Percentiles rank a stretch among this genome's conserved stretches.
phyloP scores from a whole-genome alignment of 2,888 invertebrate genomes.

The Lepidocyrtinus sp. region DNA sequence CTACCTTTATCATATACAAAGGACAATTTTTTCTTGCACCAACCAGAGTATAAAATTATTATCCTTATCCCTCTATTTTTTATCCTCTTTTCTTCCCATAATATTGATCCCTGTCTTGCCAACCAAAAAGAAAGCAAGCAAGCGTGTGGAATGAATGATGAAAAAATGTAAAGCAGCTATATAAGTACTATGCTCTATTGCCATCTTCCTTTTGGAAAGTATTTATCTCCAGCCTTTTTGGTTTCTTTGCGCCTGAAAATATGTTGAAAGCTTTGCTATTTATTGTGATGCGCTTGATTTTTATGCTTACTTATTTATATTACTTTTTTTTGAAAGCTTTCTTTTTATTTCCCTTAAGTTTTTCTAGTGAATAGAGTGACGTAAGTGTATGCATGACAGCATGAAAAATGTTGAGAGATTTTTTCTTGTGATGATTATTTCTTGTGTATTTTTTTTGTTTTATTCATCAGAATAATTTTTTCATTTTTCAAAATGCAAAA shows the following conservation, averaged over 20 bases:
- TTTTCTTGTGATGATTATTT: not conserved
- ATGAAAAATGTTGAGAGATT: not conserved
- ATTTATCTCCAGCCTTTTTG: not conserved
- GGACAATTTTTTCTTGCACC: conserved; percentile 43
- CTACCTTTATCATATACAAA: conserved; percentile 36
- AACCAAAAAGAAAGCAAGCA: conserved; percentile 31
- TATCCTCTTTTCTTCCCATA: conserved; percentile 37
- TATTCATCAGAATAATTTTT: not conserved
- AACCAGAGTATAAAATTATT: conserved; percentile 20
- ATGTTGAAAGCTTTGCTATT: conserved; percentile 42
- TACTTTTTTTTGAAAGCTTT: conserved; percentile 48
- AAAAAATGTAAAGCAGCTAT: conserved; percentile 7
- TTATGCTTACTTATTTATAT: conserved; percentile 37
- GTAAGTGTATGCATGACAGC: not conserved
- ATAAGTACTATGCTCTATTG: not conserved
- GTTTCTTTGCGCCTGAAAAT: conserved; percentile 4
- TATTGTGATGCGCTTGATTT: conserved; percentile 46
- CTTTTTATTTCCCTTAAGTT: not conserved
- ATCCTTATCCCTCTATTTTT: conserved; percentile 41
- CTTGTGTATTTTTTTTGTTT: not conserved
- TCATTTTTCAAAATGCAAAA: not conserved
- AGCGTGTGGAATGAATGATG: conserved; percentile 61
- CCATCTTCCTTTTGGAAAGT: not conserved
- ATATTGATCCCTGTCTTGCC: conserved; percentile 43
- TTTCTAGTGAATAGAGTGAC: not conserved